phyloP scores from a whole-genome alignment of 2,113 vertebrate genomes.

The Muntiacus reevesi region DNA sequence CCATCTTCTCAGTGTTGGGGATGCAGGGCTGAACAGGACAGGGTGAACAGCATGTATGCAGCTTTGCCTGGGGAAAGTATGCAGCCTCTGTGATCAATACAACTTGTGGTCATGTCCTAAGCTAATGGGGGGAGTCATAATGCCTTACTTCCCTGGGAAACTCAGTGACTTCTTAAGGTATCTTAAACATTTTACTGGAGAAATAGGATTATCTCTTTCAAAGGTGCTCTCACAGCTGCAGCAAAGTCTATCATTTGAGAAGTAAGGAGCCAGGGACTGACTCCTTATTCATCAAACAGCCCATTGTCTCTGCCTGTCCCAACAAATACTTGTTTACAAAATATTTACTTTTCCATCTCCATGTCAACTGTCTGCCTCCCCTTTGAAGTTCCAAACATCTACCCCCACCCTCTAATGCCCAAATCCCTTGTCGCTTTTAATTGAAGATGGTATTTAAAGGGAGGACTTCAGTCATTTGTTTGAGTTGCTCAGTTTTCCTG shows the following conservation, averaged over 20 bases:
- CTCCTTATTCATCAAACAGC: not conserved
- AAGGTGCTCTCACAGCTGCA: not conserved
- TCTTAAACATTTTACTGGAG: not conserved
- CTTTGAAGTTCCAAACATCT: not conserved
- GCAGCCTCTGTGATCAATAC: not conserved
- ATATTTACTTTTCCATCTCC: not conserved
- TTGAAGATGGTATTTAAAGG: not conserved
- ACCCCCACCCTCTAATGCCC: not conserved
- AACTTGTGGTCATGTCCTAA: not conserved
- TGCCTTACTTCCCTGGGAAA: not conserved
- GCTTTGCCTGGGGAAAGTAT: not conserved
- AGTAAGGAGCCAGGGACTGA: not conserved
- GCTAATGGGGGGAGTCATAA: not conserved
- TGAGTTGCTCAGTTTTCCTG: not conserved
- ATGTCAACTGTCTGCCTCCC: not conserved
- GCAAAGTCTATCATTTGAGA: not conserved
- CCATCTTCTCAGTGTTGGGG: not conserved
- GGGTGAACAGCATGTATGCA: not conserved
- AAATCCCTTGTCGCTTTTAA: not conserved
- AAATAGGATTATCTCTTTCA: not conserved
- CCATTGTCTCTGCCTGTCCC: not conserved
- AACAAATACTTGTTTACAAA: not conserved
- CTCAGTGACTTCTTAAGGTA: not conserved
- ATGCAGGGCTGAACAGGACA: not conserved
- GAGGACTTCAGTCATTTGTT: not conserved